Evolutionary conservation across 2,113 vertebrate genomes (phyloP).

Genomic region (Paracanthobrama guichenoti): DNA sequence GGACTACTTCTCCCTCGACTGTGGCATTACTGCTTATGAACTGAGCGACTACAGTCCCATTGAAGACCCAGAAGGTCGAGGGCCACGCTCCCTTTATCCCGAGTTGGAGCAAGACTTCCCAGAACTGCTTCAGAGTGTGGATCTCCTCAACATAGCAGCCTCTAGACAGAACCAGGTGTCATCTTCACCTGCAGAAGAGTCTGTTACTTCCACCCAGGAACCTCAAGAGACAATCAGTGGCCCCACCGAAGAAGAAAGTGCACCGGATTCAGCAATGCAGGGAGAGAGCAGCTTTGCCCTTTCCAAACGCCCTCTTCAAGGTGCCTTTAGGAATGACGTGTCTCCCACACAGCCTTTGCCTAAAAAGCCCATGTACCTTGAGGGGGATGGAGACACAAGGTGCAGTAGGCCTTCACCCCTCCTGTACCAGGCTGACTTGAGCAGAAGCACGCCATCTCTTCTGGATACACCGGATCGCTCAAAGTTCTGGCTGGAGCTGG

Average conservation of each 20-base stretch:
- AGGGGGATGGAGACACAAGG: conserved; percentile 64
- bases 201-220: conserved; percentile 45
- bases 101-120: conserved; percentile 83
- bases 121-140: conserved; percentile 82
- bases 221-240: conserved; percentile 38
- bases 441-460: conserved; percentile 84
- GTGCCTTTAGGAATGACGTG: conserved; percentile 79
- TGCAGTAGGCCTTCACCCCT: conserved; percentile 64
- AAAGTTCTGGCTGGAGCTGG: conserved; percentile 86
- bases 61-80: conserved; percentile 78
- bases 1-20: conserved; percentile 97
- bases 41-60: conserved; percentile 94
- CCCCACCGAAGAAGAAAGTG: conserved; percentile 54
- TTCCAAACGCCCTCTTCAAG: conserved; percentile 84
- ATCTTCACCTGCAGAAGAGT: conserved; percentile 49
- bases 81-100: conserved; percentile 76
- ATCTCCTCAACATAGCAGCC: conserved; percentile 78
- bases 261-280: conserved; percentile 57
- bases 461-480: conserved; percentile 85
- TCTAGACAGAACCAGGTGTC: conserved; percentile 65
- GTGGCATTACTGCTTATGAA: conserved; percentile 96
- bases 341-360: conserved; percentile 89
- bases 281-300: conserved; percentile 76
- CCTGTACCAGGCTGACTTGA: conserved; percentile 81
- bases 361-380: conserved; percentile 84